Evolutionary conservation across 2,888 invertebrate species (phyloP).

Genomic region (Acleris sparsana): DNA sequence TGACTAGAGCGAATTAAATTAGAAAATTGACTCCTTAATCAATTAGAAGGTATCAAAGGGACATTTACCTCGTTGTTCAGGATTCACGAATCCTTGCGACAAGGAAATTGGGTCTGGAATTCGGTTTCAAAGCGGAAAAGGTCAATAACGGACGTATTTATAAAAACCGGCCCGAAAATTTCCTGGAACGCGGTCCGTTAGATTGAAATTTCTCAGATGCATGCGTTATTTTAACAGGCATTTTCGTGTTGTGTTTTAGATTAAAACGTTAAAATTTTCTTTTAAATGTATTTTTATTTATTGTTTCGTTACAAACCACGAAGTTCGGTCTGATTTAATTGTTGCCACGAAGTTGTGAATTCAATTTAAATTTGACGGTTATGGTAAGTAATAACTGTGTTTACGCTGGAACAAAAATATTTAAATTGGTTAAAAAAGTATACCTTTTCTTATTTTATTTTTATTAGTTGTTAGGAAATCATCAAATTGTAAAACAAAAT

Average conservation of each 20-base stretch:
- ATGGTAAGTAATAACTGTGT: too few species aligned
- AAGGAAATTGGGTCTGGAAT: slow-evolving; percentile 10
- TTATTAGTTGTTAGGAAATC: too few species aligned
- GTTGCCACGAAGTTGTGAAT: too few species aligned
- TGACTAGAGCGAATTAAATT: slow-evolving; percentile 4
- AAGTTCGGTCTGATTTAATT: too few species aligned
- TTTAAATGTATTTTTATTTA: too few species aligned
- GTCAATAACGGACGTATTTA: slow-evolving; percentile 4
- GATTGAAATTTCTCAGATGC: slow-evolving; percentile 4
- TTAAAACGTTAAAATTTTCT: not conserved
- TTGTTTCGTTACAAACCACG: too few species aligned
- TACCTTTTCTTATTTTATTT: too few species aligned
- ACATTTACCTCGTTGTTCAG: slow-evolving; percentile 14
- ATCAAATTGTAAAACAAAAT: too few species aligned
- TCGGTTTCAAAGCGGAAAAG: slow-evolving; percentile 10
- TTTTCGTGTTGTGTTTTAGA: not conserved
- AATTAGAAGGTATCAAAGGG: slow-evolving; percentile 18
- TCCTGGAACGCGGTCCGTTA: not conserved
- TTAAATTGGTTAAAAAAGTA: too few species aligned
- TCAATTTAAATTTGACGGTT: too few species aligned
- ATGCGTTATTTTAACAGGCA: not conserved
- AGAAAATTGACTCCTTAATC: slow-evolving; percentile 17
- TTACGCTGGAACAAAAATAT: too few species aligned
- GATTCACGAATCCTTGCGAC: slow-evolving; percentile 1
- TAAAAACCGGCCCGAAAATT: slow-evolving; percentile 7